Evolutionary conservation across 1,140 invertebrate genomes (phyloP), one percentile per base, ranked within the genome.

Genomic region (Holotrichia oblita): DNA sequence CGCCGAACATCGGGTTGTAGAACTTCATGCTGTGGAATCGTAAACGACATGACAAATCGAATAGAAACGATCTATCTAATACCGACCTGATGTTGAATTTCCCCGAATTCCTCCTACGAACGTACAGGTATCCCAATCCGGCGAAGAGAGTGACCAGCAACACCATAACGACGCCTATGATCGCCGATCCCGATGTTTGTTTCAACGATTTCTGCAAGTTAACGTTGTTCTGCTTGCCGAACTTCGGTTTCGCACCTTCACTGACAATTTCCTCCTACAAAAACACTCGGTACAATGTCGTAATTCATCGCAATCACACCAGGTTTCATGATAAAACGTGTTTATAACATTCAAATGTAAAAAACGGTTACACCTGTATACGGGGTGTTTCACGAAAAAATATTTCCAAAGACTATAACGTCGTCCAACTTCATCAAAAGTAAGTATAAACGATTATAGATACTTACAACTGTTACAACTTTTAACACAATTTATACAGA

Each of bases 1-100:
- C 82, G 59, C 82, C 83, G 82, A 83, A 87, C 9, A 81, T 81
- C 40, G 86, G 86, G 85, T 87, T 88, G 81, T 87, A 85, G 40
- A 89, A 89, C 74, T 81, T 81, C 81, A 89, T 87, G 24, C 87
- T 88, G 80, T 22, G 80, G 81, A 24, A 74, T 78, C 10, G 2
- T 14, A 27, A 78, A 77, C 76, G 48, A 2, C 69, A 17, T 44
- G 2, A 55, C 61, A 48, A 41, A n/a, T n/a, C 22, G 14, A 9
- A 22, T 73, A 22, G 1, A 42, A 24, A 34, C 40, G 41, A 34
- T 0, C 1, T 79, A 79, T 64, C 44, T 17, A 48, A 48, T 48
- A 78, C 40, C 9, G 48, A 79, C 80, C 79, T 79, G 22, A 81
- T 42, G 48, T 81, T 80, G 64, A 83, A 83, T 77, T 81, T 87